Conservation (phyloP, 2,113 vertebrate species). For the Piprites chloris region DNA sequence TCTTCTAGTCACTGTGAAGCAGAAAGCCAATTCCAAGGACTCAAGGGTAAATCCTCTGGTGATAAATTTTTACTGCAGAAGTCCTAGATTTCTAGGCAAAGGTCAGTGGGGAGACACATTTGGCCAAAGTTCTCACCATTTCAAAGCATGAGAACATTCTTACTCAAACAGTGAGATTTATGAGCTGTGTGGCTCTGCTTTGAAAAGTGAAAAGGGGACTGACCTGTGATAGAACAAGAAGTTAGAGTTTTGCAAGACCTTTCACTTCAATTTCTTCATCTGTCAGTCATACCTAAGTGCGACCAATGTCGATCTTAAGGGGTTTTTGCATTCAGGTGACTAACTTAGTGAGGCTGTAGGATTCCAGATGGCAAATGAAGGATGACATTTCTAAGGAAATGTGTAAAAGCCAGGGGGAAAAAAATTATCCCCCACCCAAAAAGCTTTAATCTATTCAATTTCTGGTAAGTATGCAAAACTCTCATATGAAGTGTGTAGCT, state of each 20-base stretch:
- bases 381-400: not conserved
- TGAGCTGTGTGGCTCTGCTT: not conserved
- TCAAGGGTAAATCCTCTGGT: not conserved
- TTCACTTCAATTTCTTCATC: not conserved
- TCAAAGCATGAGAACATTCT: not conserved
- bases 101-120: not conserved
- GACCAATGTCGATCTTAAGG: not conserved
- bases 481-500: not conserved
- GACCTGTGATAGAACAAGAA: not conserved
- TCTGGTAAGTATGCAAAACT: not conserved
- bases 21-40: not conserved
- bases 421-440: not conserved
- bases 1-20: not conserved
- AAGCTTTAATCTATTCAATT: not conserved
- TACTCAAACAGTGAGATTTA: not conserved
- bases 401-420: not conserved
- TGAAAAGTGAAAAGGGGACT: not conserved
- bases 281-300: not conserved
- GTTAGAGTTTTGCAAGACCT: not conserved
- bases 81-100: not conserved
- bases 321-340: not conserved
- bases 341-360: not conserved
- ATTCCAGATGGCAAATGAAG: not conserved
- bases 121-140: not conserved
- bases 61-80: not conserved